Evolutionary conservation across 2,113 vertebrate genomes (phyloP), one percentile per base, ranked within the genome.

Genomic region (Hipposideros armiger): DNA sequence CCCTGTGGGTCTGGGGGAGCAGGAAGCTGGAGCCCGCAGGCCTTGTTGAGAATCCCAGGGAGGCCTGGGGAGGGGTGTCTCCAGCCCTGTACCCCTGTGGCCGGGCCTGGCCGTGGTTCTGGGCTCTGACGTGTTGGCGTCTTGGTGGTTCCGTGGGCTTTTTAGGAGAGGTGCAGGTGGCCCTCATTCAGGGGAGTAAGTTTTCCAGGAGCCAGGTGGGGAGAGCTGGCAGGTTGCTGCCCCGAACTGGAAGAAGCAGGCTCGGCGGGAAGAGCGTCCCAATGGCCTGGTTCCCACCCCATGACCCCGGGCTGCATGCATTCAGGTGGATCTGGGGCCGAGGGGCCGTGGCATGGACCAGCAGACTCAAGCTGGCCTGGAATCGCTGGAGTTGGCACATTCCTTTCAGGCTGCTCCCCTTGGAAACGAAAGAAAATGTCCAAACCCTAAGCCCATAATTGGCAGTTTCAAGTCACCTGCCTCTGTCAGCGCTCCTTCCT

Each of bases 251-350:
- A 22, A 5, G 73, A 11, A 0, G 3, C 4, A 1, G 30, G 24
- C 6, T 60, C 66, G 2, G 11, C 54, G 10, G 66, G 60, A 45
- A 28, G 60, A 50, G 22, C 8, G 1, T 19, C 22, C 40, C 4
- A 0, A 15, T 5, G 2, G 42, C 81, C n/a, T 11, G 50, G 32
- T 5, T 32, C 54, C 32, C 2, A 2, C 32, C 72, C 24, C 4
- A 2, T 0, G 1, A 22, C 14, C 66, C 26, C 15, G 20, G 52
- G 22, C 50, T 0, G 0, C 0, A 4, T 6, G 8, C 14, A 3
- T 40, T 5, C 17, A 3, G 47, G 40, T 6, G 26, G 2, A 0
- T 16, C 19, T 47, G 74, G 11, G 10, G 78, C 19, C 0, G 3
- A n/a, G 50, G n/a, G 54, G 81, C 1, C 4, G 4, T 62, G 54